Evolutionary conservation across 2,888 invertebrate genomes (phyloP).

Genomic region (Dermolepida albohirtum): DNA sequence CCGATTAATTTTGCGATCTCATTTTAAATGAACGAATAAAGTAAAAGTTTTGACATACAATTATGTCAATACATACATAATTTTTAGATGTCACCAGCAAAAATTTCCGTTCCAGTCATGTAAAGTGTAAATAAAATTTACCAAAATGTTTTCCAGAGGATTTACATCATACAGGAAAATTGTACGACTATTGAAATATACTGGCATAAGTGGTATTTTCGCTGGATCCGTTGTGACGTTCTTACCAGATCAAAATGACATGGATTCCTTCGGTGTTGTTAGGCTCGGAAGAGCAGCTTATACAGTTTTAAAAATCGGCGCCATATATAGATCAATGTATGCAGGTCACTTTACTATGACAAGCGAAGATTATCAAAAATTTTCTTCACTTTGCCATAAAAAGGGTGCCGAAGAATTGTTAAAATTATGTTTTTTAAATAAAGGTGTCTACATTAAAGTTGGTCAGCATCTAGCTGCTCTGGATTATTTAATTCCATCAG

Average conservation of each 20-base stretch:
- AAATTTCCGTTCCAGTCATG: constrained; percentile 19
- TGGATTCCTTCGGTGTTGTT: constrained; percentile 84
- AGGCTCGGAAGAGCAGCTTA: constrained; percentile 87
- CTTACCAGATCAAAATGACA: constrained; percentile 72
- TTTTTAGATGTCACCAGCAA: constrained; percentile 3
- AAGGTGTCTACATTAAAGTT: constrained; percentile 96
- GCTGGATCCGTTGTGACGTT: constrained; percentile 39
- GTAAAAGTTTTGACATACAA: too few relatives aligned
- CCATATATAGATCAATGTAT: constrained; percentile 82
- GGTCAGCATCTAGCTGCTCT: constrained; percentile 97
- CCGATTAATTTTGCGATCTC: too few relatives aligned
- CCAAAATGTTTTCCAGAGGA: constrained; percentile 34
- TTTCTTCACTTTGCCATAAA: constrained; percentile 83
- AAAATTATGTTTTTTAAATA: constrained; percentile 89
- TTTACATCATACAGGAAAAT: constrained; percentile 28
- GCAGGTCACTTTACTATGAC: constrained; percentile 74
- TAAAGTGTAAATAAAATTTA: constrained; percentile 2
- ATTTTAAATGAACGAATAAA: too few relatives aligned
- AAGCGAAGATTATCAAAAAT: constrained; percentile 75
- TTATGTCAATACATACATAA: constrained; percentile 16
- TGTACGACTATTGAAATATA: constrained; percentile 32
- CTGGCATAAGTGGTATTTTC: constrained; percentile 41
- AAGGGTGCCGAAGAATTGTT: constrained; percentile 88
- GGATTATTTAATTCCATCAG: constrained; percentile 92
- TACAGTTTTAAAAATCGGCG: constrained; percentile 83